Conservation (phyloP, 2,888 invertebrate species). For the Hoplodrina blanda region DNA sequence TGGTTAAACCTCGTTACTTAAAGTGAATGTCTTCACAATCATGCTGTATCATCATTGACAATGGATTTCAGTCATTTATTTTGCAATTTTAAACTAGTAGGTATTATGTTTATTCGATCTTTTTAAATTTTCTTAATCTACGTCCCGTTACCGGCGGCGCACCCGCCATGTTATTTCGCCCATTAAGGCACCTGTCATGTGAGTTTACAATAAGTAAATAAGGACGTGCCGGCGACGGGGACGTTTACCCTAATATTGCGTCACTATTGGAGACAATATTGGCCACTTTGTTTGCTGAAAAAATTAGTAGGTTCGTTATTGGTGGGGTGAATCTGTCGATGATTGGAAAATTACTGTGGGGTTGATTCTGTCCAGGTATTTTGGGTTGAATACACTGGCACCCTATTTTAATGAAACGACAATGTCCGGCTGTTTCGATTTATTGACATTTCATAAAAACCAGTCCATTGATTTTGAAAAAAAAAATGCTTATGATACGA, state of each 20-base stretch:
- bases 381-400: not conserved
- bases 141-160: constrained; percentile 75
- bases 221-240: constrained; percentile 79
- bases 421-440: too few species aligned
- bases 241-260: constrained; percentile 85
- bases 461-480: too few species aligned
- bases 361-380: constrained; percentile 13
- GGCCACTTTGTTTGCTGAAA: constrained; percentile 82
- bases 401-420: constrained; percentile 1
- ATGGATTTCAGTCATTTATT: too few species aligned
- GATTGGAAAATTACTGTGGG: constrained; percentile 52
- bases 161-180: constrained; percentile 89
- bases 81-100: too few species aligned
- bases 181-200: constrained; percentile 90
- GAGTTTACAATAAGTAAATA: constrained; percentile 91
- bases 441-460: too few species aligned
- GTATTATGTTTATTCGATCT: not conserved
- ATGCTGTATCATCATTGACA: too few species aligned
- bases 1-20: too few species aligned
- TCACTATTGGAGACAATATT: constrained; percentile 84
- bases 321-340: constrained; percentile 53
- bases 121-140: constrained; percentile 63
- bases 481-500: too few species aligned
- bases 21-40: too few species aligned
- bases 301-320: constrained; percentile 78